Conservation (phyloP, 2,888 invertebrate genomes). For the Leptinotarsa peninsularis region DNA sequence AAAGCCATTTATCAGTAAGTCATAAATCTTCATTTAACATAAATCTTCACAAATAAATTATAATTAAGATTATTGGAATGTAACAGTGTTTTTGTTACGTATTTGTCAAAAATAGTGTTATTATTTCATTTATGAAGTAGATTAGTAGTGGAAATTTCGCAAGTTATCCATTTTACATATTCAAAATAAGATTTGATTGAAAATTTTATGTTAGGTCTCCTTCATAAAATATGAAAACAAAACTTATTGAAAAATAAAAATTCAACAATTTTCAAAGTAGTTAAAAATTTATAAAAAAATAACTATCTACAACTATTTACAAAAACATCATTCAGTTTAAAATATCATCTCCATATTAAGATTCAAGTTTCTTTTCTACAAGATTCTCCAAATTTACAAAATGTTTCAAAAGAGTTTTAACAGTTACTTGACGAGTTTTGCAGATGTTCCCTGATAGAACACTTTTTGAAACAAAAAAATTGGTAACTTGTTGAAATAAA, state of each 20-base stretch:
- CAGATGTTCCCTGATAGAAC: no score
- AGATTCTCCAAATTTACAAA: neutral
- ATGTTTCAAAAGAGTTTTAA: neutral
- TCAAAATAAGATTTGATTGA: neutral
- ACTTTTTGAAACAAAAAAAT: no score
- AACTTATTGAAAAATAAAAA: constrained; percentile 13
- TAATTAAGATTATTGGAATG: constrained; percentile 57
- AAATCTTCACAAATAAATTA: constrained; percentile 44
- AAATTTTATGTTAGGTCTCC: constrained; percentile 34
- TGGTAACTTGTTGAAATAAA: no score
- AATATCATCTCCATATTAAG: neutral
- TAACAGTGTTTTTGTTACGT: constrained; percentile 59
- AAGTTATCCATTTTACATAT: constrained; percentile 32
- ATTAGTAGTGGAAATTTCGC: constrained; percentile 32
- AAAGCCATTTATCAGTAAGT: constrained; percentile 59
- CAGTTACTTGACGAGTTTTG: no score
- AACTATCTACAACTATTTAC: constrained; percentile 45
- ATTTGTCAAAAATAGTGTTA: constrained; percentile 65
- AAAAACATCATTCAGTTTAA: constrained; percentile 31
- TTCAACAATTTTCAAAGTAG: constrained; percentile 37
- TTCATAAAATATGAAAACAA: constrained; percentile 28
- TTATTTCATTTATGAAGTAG: constrained; percentile 48
- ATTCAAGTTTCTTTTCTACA: neutral
- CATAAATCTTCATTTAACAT: constrained; percentile 44
- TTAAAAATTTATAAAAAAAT: constrained; percentile 41